Evolutionary conservation across 2,797 vertebrate genomes (phyloP), one percentile per base, ranked within the genome.

Genomic region (Nannoperca australis): DNA sequence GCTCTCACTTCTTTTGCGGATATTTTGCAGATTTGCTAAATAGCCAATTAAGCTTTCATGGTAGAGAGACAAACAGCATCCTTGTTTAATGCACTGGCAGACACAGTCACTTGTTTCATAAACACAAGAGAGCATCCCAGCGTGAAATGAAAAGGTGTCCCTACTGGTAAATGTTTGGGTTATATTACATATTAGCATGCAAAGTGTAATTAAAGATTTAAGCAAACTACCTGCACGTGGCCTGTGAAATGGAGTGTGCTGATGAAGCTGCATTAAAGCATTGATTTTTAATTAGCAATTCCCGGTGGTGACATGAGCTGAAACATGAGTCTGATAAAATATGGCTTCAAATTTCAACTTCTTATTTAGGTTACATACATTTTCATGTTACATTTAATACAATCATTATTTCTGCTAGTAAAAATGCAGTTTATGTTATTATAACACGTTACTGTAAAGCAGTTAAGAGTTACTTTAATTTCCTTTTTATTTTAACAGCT

Each of bases 61-160:
- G 45, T 86, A 76, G 82, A 70, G 75, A 90, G 85, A 81, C 81
- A 87, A 86, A 81, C 82, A 77, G 87, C 88, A 81, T 85, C 84
- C 82, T 60, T 62, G 73, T 93, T 91, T 83, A 83, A 86, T 78
- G 78, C 84, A 78, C 78, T 79, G 79, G 36, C 89, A 89, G 93
- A 92, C 78, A 83, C 88, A 82, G 71, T 93, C 91, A 79, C 92
- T 78, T 76, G 79, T 91, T 95, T 20, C 88, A 95, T 95, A 95
- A 96, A 96, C 93, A 95, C 92, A 78, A 88, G 76, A 82, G 94
- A 92, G 95, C 96, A 97, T 91, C 88, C 70, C 78, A 86, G 94
- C 94, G 92, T 98, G 96, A 98, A 98, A 98, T 97, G 96, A 97
- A 96, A 96, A 96, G 95, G 95, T 95, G 95, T 94, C 94, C 94